Evolutionary conservation across 2,888 invertebrate species (phyloP).

Genomic region (Geotrupes spiniger): DNA sequence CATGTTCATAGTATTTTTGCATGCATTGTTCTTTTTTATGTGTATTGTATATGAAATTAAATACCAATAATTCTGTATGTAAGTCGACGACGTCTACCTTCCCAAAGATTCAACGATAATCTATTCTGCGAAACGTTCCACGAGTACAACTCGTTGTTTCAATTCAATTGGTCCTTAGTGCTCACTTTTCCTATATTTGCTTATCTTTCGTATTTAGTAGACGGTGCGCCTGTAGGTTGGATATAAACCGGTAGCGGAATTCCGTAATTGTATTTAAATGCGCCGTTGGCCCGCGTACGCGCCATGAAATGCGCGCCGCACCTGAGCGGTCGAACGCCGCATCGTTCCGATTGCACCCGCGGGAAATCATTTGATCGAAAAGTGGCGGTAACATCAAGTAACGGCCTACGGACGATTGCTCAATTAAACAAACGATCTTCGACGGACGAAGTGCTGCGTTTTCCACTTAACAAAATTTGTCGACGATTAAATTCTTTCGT

Average conservation of each 20-base stretch:
- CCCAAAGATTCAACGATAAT: too few relatives aligned
- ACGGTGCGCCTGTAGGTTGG: slow-evolving; percentile 14
- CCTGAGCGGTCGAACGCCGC: slow-evolving; percentile 32
- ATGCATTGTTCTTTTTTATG: too few relatives aligned
- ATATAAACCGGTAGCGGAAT: slow-evolving; percentile 13
- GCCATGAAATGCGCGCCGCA: slow-evolving; percentile 20
- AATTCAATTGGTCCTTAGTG: slow-evolving; percentile 14
- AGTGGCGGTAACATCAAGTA: slow-evolving; percentile 32
- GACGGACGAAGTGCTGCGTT: slow-evolving; percentile 8
- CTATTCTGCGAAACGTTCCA: slow-evolving; percentile 5
- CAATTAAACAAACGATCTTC: slow-evolving; percentile 32
- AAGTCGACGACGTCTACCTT: too few relatives aligned
- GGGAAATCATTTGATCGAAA: slow-evolving; percentile 43
- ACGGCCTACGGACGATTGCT: slow-evolving; percentile 31
- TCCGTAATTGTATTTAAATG: slow-evolving; percentile 30
- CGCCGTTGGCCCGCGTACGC: slow-evolving; percentile 16
- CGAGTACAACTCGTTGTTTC: too few relatives aligned
- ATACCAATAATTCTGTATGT: too few relatives aligned
- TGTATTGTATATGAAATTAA: too few relatives aligned
- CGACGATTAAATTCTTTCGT: not conserved
- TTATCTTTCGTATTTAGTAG: slow-evolving; percentile 22
- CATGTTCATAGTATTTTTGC: too few relatives aligned
- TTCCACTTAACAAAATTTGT: not conserved
- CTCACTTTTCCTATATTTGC: slow-evolving; percentile 20
- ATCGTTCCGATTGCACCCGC: slow-evolving; percentile 33